phyloP scores from a whole-genome alignment of 2,888 invertebrate genomes.

The Barypeithes pellucidus region DNA sequence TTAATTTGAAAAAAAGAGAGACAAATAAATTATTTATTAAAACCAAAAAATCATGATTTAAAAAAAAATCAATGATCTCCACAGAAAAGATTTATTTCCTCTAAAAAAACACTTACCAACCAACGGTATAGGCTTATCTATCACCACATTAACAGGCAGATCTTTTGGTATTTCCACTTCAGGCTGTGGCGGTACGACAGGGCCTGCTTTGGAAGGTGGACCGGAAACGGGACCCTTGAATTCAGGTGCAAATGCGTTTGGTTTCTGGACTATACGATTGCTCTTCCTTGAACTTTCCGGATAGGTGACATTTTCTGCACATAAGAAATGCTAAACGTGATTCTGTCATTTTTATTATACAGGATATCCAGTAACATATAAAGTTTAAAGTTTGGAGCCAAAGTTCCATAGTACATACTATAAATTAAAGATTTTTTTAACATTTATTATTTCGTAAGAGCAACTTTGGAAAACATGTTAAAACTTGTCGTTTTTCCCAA shows the following conservation, averaged over 20 bases:
- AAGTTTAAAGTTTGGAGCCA: too few relatives aligned
- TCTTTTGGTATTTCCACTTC: slow-evolving; percentile 58
- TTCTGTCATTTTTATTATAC: not conserved
- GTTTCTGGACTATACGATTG: slow-evolving; percentile 58
- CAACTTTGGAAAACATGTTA: too few relatives aligned
- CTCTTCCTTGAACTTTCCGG: slow-evolving; percentile 58
- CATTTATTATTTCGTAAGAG: too few relatives aligned
- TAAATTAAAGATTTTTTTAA: too few relatives aligned
- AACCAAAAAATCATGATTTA: too few relatives aligned
- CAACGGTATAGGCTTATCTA: slow-evolving; percentile 68
- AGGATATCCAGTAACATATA: not conserved
- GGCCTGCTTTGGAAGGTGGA: not conserved
- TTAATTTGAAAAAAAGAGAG: too few relatives aligned
- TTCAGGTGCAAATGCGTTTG: slow-evolving; percentile 59
- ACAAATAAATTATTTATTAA: too few relatives aligned
- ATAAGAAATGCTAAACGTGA: not conserved
- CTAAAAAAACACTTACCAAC: slow-evolving; percentile 54
- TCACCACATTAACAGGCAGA: slow-evolving; percentile 57
- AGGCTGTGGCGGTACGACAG: not conserved
- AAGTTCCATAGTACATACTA: too few relatives aligned
- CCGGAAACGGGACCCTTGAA: not conserved
- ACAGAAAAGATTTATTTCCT: too few relatives aligned
- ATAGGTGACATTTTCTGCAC: slow-evolving; percentile 12
- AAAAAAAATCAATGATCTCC: too few relatives aligned
- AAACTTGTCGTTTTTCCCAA: too few relatives aligned